Evolutionary conservation across 2,797 vertebrate species (phyloP), one percentile per base, ranked within the genome.

Genomic region (Anableps anableps): DNA sequence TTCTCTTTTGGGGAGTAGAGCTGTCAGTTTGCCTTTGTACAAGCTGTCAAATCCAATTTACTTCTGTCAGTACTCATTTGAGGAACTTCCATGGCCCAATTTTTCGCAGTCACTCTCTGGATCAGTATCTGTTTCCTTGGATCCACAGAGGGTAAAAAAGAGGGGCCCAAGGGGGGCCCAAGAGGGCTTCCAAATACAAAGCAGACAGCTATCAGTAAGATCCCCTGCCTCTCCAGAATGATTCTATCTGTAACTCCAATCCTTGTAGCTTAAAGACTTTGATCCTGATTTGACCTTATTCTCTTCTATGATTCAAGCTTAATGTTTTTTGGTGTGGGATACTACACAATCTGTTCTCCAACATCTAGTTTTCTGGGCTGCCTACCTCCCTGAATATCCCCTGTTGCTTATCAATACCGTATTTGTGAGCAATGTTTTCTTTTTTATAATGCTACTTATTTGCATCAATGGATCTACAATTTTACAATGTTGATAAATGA

Each of bases 251-350:
- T 72, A 23, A 72, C 58, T 70, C 31, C 48, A 31, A 60, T 85
- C 75, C 45, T 75, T 53, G 48, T 71, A 53, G 62, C 72, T 75
- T 75, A 36, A 58, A 79, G 21, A 62, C 71, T 81, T 79, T 88
- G 47, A 85, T 81, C 71, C 79, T 83, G 48, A 78, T 80, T 47
- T 85, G 85, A 88, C 81, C 79, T 80, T 80, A 73, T 83, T 85
- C 50, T 71, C 60, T 51, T 51, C 0, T n/a, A 26, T 83, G 81
- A 87, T 76, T 84, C 72, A 84, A 68, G 29, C 62, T 41, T 31
- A 13, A 5, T 10, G 31, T 76, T 80, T 43, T 66, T 85, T 70
- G 43, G 23, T 75, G 73, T 5, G 14, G 29, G 78, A 76, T 71
- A 36, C 34, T 60, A 60, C 8, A 34, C 34, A 43, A 71, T 76